phyloP scores from a whole-genome alignment of 2,888 invertebrate species.

The Anorthoa munda region DNA sequence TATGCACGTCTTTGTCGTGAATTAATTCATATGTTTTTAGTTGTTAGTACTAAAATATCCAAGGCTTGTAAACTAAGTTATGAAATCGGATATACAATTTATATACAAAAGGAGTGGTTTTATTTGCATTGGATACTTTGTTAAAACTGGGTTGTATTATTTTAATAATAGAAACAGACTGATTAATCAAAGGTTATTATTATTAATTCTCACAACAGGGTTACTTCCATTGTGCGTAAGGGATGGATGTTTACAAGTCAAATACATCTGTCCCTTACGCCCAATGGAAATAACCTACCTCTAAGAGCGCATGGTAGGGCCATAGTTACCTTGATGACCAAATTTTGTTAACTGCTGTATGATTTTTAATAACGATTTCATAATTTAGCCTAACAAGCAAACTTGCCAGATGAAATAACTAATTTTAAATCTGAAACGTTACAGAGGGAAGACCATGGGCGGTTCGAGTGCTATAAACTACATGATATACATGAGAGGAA shows the following conservation, averaged over 20 bases:
- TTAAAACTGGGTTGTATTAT: background rate
- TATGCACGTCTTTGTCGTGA: constrained; percentile 5
- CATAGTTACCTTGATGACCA: too few relatives aligned
- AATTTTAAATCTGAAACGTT: constrained; percentile 57
- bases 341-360: background rate
- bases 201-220: background rate
- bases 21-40: background rate
- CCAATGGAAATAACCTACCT: too few relatives aligned
- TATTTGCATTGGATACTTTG: background rate
- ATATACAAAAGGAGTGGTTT: background rate
- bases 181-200: background rate
- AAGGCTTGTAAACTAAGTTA: constrained; percentile 35
- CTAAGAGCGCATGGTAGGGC: too few relatives aligned
- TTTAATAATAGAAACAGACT: background rate
- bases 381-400: constrained; percentile 38
- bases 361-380: constrained; percentile 38
- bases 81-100: constrained; percentile 25
- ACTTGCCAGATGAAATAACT: background rate
- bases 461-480: constrained; percentile 93
- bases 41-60: background rate
- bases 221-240: too few relatives aligned
- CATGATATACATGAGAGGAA: constrained; percentile 92
- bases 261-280: too few relatives aligned
- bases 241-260: too few relatives aligned
- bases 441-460: constrained; percentile 92